These are phyloP conservation scores for Drosophila seguyi DNA, from an alignment of 1,140 invertebrate species.

Conservation along the genomic window DNA sequence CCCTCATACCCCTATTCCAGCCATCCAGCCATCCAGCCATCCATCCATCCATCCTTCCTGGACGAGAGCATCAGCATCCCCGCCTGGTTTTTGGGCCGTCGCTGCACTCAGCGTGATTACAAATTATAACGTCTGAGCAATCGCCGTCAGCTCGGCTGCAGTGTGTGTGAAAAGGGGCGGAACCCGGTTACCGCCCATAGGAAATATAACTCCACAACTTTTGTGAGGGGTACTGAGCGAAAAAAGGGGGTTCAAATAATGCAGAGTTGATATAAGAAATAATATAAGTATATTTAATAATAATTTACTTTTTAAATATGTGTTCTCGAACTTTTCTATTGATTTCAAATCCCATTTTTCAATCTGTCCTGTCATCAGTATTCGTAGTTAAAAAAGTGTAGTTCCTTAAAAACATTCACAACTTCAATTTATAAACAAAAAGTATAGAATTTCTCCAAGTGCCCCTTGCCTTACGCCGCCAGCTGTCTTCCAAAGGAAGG, in stretches of 20 bases:
- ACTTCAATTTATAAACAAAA: neutral
- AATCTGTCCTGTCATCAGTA: too few relatives aligned
- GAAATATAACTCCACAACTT: conserved; percentile 78
- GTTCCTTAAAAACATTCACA: too few relatives aligned
- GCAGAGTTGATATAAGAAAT: neutral
- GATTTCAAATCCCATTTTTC: too few relatives aligned
- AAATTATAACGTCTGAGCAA: conserved; percentile 83
- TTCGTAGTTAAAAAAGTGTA: too few relatives aligned
- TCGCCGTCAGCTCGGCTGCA: conserved; percentile 46
- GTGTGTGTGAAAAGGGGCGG: conserved; percentile 58
- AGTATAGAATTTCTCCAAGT: conserved; percentile 2
- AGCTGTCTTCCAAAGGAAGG: neutral
- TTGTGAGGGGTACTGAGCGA: conserved; percentile 22
- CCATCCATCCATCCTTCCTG: conserved; percentile 12
- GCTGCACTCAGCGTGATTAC: conserved; percentile 81
- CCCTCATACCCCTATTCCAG: neutral
- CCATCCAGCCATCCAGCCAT: neutral
- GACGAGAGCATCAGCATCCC: conserved; percentile 36
- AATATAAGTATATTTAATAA: too few relatives aligned
- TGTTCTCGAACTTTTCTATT: too few relatives aligned
- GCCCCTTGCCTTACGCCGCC: conserved; percentile 1
- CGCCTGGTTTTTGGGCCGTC: conserved; percentile 33
- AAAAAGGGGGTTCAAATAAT: neutral
- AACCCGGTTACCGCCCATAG: conserved; percentile 71
- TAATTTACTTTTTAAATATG: too few relatives aligned